Percentiles rank a stretch among this genome's conserved stretches.
These are phyloP conservation scores for Leptinotarsa defecta DNA, from an alignment of 1,140 invertebrate species.

Conservation along the genomic window DNA sequence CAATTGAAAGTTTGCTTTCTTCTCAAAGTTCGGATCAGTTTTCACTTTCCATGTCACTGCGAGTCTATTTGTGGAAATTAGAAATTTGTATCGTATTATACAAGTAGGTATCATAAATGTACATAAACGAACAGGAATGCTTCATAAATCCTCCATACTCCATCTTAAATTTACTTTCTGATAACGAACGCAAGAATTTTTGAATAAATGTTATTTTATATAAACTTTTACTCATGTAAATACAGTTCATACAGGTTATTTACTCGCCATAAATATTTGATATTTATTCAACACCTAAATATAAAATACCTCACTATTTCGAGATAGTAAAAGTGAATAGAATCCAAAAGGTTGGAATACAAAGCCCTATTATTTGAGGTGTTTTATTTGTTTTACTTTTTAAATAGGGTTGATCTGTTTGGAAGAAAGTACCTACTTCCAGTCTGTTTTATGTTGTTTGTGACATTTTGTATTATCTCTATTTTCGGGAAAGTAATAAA, in stretches of 20 bases:
- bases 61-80: too few species aligned
- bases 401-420: background rate
- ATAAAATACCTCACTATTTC: background rate
- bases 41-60: too few species aligned
- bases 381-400: background rate
- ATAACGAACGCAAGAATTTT: slow-evolving; percentile 16
- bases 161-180: slow-evolving; percentile 17
- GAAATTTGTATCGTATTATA: too few species aligned
- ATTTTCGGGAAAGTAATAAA: background rate
- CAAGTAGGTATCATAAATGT: too few species aligned
- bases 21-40: too few species aligned
- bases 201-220: slow-evolving; percentile 18
- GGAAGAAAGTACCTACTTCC: background rate
- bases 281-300: slow-evolving; percentile 13
- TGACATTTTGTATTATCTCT: background rate
- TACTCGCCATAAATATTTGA: slow-evolving; percentile 7
- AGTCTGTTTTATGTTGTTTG: slow-evolving; percentile 2
- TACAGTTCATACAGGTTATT: slow-evolving; percentile 11
- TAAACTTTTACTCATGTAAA: slow-evolving; percentile 20
- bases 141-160: too few species aligned
- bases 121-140: too few species aligned
- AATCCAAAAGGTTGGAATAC: background rate
- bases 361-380: background rate
- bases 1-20: too few species aligned
- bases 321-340: background rate